phyloP scores from a whole-genome alignment of 2,797 vertebrate genomes.

The Acipenser transmontanus region DNA sequence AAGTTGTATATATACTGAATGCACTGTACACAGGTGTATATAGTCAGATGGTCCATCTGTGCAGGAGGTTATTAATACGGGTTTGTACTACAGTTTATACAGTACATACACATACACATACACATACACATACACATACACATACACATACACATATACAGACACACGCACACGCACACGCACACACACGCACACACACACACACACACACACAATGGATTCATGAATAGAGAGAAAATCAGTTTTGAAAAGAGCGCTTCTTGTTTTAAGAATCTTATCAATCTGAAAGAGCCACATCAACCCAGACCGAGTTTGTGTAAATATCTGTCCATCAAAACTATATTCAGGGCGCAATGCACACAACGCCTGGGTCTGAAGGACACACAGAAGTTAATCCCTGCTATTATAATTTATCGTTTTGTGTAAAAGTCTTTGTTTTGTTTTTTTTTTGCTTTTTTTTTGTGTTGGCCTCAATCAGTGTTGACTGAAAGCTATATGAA shows the following conservation, averaged over 20 bases:
- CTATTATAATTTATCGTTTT: neutral
- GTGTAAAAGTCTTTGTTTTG: neutral
- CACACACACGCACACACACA: constrained; percentile 13
- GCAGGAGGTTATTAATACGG: no score
- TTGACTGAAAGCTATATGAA: neutral
- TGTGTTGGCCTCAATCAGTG: neutral
- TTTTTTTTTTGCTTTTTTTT: neutral
- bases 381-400: neutral
- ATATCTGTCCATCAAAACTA: no score
- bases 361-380: neutral
- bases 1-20: no score
- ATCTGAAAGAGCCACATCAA: no score
- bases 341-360: no score
- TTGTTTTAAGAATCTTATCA: no score
- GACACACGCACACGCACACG: constrained; percentile 10
- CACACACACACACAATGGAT: constrained; percentile 9
- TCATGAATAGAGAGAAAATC: constrained; percentile 1
- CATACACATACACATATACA: neutral
- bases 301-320: no score
- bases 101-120: neutral
- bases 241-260: no score
- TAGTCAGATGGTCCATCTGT: no score
- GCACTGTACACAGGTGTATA: no score
- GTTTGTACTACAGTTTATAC: no score
- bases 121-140: constrained; percentile 5